Base-by-base conservation (phyloP, 2,888 invertebrate species). In the Gastrophysa polygoni region DNA sequence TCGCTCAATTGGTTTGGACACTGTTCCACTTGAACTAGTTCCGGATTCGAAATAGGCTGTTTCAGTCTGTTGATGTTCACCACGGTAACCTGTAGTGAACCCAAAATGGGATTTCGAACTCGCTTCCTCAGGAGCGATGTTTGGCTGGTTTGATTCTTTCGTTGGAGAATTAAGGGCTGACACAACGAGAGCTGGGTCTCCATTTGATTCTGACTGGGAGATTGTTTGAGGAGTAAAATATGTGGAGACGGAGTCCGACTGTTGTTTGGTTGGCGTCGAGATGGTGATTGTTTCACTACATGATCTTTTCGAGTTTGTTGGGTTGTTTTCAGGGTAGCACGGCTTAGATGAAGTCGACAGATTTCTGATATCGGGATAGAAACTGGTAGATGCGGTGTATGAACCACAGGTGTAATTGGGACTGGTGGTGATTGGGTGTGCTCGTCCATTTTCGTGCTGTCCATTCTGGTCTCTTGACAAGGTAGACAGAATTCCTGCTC, bases 401-500 rank as follows among this genome's bases (percentile, higher is more conserved):
- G 50, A 14, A 16, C 24, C 29, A n/a, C 29, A 50, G 28, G 28
- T 50, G 28, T 16, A 24, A 5, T 50, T 16, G 14, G 8, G 8
- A 38, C 1, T 38, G 38, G 38, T 38, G 14, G 38, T 38, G 24
- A 43, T 34, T 57, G 57, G 46, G 46, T n/a, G 32, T 55, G 49
- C 38, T 52, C 57, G 57, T 48, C 24, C 8, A 10, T 24, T 58
- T 57, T 56, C 17, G 10, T 49, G 46, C n/a, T 47, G 61, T 43
- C 34, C n/a, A 58, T 28, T 59, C 54, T 59, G 59, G 21, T 43
- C 21, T 57, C 55, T 55, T 43, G 50, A 17, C 17, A 47, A 28
- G 59, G 63, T 52, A 55, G 57, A 55, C 52, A 48, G 57, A 43
- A 63, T 52, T 59, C 57, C 66, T 46, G 59, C 47, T 8, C 44